A percentile compares a stretch with the other conserved stretches of the same genome.
Conservation (phyloP, 2,113 vertebrate genomes). For the Oceanodroma tethys region DNA sequence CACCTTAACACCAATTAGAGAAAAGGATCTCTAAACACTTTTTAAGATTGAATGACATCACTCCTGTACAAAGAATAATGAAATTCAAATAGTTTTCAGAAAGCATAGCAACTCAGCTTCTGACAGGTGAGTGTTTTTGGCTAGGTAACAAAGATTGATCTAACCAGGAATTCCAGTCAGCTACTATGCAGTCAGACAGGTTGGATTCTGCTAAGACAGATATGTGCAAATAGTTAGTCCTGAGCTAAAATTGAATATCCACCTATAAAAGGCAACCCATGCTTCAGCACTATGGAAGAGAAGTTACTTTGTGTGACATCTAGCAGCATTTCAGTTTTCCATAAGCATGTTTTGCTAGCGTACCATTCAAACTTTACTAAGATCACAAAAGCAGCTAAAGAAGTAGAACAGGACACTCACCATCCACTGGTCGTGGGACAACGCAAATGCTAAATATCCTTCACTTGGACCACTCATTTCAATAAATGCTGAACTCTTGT, state of each 20-base stretch:
- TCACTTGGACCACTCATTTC: slow-evolving; percentile 85
- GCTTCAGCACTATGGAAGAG: background rate
- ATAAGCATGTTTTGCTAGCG: background rate
- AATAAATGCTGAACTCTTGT: slow-evolving; percentile 69
- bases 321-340: background rate
- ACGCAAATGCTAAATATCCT: slow-evolving; percentile 84
- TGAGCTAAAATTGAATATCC: background rate
- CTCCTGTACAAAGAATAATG: background rate
- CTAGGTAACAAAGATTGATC: background rate
- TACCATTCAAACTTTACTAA: background rate
- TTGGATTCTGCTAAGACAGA: background rate
- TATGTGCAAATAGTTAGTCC: background rate
- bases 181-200: background rate
- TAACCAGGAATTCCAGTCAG: background rate
- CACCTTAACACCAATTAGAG: background rate
- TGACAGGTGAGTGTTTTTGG: background rate
- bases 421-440: slow-evolving; percentile 89
- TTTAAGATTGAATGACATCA: background rate
- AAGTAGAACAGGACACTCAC: slow-evolving; percentile 65
- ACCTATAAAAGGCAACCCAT: background rate
- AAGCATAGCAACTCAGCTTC: background rate
- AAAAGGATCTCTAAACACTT: background rate
- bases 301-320: background rate
- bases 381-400: background rate
- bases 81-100: background rate